Evolutionary conservation across 2,113 vertebrate species (phyloP), one percentile per base, ranked within the genome.

Genomic region (Trinectes maculatus): DNA sequence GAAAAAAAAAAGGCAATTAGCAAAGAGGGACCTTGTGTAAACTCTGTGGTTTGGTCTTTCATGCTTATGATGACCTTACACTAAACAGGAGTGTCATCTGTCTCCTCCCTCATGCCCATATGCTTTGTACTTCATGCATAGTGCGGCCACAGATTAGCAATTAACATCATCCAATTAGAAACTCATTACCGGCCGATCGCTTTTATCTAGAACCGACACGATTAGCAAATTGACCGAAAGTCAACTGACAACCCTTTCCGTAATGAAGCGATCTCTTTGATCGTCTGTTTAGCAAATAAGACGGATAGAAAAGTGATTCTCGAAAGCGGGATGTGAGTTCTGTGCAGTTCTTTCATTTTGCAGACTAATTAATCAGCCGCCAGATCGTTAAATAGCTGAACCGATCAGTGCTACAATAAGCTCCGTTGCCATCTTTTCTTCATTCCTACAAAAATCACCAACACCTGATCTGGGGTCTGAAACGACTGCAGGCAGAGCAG

Each of bases 1-100:
- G 7, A 53, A 9, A 52, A 48, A 70, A 43, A 75, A 52, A 56
- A 51, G 73, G 81, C 55, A 78, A 70, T 79, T 83, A 83, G 56
- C 5, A 19, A 78, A 57, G 18, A 68, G 3, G 6, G 54, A 61
- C 40, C 26, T 51, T 26, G 13, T 67, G 26, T 57, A 60, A 79
- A 56, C 37, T 54, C 51, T 26, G 33, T 47, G 39, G 56, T 69
- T 68, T 15, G 21, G 49, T 57, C 24, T 49, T 53, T 71, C 26
- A 55, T 43, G 33, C 55, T 65, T 40, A 62, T 12, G 21, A 28
- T 66, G 58, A 72, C 42, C 65, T 65, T 61, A 62, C 55, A 33
- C 66, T 68, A 69, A 79, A 77, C 43, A 39, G n/a, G 34, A 43
- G 33, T 19, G 18, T 58, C 51, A 31, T 7, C 18, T n/a, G 1